These are phyloP conservation scores for Lycorma delicatula DNA, from an alignment of 1,140 invertebrate genomes.

Conservation along the genomic window DNA sequence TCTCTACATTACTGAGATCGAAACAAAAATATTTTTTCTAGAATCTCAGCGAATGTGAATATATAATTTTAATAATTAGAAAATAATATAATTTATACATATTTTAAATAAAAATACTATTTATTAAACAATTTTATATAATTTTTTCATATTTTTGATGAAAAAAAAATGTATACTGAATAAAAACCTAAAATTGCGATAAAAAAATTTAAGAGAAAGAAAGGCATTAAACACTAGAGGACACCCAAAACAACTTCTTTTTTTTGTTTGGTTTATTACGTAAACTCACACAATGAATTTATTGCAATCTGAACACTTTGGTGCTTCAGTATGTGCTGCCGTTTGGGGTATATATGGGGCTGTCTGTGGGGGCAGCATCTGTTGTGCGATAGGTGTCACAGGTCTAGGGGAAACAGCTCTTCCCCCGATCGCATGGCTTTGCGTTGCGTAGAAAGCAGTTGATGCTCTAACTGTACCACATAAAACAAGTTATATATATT, in stretches of 20 bases:
- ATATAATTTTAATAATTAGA: too few species aligned
- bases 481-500: neutral
- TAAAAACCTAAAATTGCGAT: neutral
- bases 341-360: slow-evolving; percentile 31
- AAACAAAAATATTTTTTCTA: too few species aligned
- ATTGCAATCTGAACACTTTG: slow-evolving; percentile 63
- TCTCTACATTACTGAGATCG: too few species aligned
- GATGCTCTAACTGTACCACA: slow-evolving; percentile 32
- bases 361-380: slow-evolving; percentile 27
- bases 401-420: slow-evolving; percentile 43
- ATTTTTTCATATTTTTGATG: too few species aligned
- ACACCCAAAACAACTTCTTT: too few species aligned
- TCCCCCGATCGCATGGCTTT: slow-evolving; percentile 52
- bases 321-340: slow-evolving; percentile 41
- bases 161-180: too few species aligned
- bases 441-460: slow-evolving; percentile 49
- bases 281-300: slow-evolving; percentile 63
- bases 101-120: too few species aligned
- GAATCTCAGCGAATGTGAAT: too few species aligned
- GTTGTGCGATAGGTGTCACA: slow-evolving; percentile 35
- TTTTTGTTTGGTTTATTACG: too few species aligned
- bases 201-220: neutral
- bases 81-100: too few species aligned
- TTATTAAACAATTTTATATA: too few species aligned
- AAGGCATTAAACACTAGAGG: too few species aligned